Conservation (phyloP, 2,797 vertebrate species). For the Ambastaia sidthimunki region DNA sequence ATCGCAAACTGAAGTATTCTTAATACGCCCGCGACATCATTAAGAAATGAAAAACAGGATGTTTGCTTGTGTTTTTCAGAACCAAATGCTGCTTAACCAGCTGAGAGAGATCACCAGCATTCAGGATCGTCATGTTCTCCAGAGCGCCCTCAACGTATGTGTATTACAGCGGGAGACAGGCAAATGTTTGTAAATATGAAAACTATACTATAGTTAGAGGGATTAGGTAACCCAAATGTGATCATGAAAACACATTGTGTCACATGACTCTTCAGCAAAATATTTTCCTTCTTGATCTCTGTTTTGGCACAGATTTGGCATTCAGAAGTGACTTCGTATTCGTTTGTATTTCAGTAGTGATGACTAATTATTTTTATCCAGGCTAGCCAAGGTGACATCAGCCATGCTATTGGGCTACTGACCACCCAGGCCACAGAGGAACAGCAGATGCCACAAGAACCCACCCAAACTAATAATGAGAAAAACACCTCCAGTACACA, state of each 20-base stretch:
- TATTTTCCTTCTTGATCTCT: not conserved
- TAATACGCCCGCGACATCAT: slow-evolving; percentile 41
- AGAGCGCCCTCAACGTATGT: slow-evolving; percentile 87
- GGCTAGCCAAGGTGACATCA: slow-evolving; percentile 91
- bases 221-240: not conserved
- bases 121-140: slow-evolving; percentile 85
- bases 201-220: slow-evolving; percentile 10
- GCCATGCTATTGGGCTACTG: slow-evolving; percentile 88
- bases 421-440: slow-evolving; percentile 75
- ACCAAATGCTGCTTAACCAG: slow-evolving; percentile 86
- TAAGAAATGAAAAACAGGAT: slow-evolving; percentile 25
- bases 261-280: not conserved
- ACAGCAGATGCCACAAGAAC: slow-evolving; percentile 70
- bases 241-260: not conserved
- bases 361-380: slow-evolving; percentile 60
- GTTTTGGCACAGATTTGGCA: not conserved
- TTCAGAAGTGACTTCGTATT: not conserved
- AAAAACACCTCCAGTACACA: slow-evolving; percentile 66
- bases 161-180: slow-evolving; percentile 10
- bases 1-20: slow-evolving; percentile 30
- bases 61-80: slow-evolving; percentile 64
- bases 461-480: slow-evolving; percentile 66
- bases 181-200: slow-evolving; percentile 50
- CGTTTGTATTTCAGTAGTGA: not conserved
- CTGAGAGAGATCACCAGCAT: slow-evolving; percentile 93